These are phyloP conservation scores for Xestia xanthographa DNA, from an alignment of 2,888 invertebrate species.

Conservation along the genomic window DNA sequence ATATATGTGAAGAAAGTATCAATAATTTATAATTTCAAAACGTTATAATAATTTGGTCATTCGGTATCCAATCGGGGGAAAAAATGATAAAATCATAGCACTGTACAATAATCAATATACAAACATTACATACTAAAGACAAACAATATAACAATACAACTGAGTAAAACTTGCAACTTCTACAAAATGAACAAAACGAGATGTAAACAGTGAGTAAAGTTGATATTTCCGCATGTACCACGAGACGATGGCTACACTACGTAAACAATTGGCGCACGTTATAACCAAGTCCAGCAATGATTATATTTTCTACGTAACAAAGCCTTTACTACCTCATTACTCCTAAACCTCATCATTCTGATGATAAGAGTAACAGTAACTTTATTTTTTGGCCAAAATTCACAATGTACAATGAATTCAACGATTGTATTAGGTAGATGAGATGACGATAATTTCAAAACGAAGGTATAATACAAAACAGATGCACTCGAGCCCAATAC, in stretches of 20 bases:
- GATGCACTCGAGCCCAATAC: conserved; percentile 72
- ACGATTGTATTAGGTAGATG: conserved; percentile 53
- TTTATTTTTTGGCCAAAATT: conserved; percentile 30
- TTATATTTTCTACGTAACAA: conserved; percentile 54
- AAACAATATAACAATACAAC: conserved; percentile 57
- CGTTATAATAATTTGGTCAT: conserved; percentile 25
- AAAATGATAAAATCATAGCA: conserved; percentile 28
- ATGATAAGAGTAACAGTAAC: conserved; percentile 45
- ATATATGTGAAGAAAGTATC: conserved; percentile 10
- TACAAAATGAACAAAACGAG: conserved; percentile 54
- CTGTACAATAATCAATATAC: conserved; percentile 42
- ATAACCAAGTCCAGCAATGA: conserved; percentile 59
- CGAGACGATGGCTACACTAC: conserved; percentile 53
- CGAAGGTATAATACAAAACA: conserved; percentile 65
- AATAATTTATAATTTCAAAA: conserved; percentile 13
- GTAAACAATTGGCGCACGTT: conserved; percentile 35
- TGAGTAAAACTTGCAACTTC: conserved; percentile 55
- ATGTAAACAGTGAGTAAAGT: conserved; percentile 44
- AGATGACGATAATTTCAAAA: conserved; percentile 61
- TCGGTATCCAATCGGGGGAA: conserved; percentile 19
- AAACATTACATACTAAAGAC: conserved; percentile 51
- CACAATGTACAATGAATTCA: conserved; percentile 55
- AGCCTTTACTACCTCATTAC: conserved; percentile 60
- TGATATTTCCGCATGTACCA: conserved; percentile 40
- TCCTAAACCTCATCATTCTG: conserved; percentile 40